Percentiles rank a stretch among this genome's conserved stretches.
Evolutionary conservation across 1,140 invertebrate genomes (phyloP).

Genomic region (Hormaphis cornu): DNA sequence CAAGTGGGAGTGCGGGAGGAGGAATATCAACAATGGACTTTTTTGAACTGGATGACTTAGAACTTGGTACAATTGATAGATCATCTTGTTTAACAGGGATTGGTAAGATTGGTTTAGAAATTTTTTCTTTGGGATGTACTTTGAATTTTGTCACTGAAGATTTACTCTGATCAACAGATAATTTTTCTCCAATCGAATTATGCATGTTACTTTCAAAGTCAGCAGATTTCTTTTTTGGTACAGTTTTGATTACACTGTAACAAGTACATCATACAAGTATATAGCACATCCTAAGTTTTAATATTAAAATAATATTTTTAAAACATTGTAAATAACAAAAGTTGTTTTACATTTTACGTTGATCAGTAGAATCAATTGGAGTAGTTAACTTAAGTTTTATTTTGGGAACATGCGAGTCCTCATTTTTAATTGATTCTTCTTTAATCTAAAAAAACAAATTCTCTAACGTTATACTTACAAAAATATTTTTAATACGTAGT

Average conservation of each 20-base stretch:
- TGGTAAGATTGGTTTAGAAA: background rate
- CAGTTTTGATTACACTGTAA: background rate
- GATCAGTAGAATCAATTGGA: constrained; percentile 34
- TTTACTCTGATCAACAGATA: background rate
- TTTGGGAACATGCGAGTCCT: constrained; percentile 53
- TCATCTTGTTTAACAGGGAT: background rate
- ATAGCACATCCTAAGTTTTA: too few relatives aligned
- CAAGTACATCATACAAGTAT: background rate
- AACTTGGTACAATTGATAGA: background rate
- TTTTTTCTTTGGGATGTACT: background rate
- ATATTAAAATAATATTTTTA: too few relatives aligned
- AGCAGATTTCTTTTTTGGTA: background rate
- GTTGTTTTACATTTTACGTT: background rate
- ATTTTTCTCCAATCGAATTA: background rate
- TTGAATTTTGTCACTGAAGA: background rate
- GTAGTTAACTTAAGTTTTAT: constrained; percentile 66
- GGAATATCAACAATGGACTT: background rate
- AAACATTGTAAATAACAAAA: background rate
- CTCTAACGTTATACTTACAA: background rate
- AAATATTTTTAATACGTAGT: background rate
- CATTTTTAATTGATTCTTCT: background rate
- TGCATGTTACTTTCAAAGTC: background rate
- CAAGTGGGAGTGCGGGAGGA: background rate
- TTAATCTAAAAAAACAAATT: background rate
- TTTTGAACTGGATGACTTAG: background rate